Evolutionary conservation across 2,113 vertebrate genomes (phyloP), one percentile per base, ranked within the genome.

Genomic region (Climacteris rufus): DNA sequence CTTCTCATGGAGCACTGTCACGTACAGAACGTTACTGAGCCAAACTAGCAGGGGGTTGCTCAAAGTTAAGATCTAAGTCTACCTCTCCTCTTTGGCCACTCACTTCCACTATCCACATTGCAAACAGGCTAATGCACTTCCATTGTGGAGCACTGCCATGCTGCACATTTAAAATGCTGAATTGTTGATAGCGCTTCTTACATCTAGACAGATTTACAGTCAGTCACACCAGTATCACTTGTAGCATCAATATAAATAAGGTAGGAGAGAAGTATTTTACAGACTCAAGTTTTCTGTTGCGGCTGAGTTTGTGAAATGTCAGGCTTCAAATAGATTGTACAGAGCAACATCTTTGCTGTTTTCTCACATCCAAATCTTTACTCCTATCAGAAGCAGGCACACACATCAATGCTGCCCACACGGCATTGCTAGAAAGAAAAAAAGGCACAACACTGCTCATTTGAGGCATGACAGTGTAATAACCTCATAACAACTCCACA

Each of bases 341-440:
- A 63, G 15, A 87, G 37, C 30, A 83, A 27, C 33, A 68, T 35
- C 63, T 60, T 39, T 42, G 27, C 30, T 81, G 33, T 81, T 75
- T 81, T 78, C 60, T 79, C 61, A 63, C 60, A 89, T 24, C 15
- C 52, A 78, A 50, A 81, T 78, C 42, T 89, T 80, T 52, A 84
- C 10, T 87, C 49, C 31, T 31, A 45, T 60, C 59, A 80, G 65
- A 83, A 87, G 85, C 16, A 85, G 25, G 14, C 28, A 42, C 44
- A 74, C 10, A 37, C 13, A 68, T 18, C 2, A 11, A 9, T 30
- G 60, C 35, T 69, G 28, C n/a, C 60, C 25, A 37, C 20, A 39
- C 5, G 11, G 18, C 28, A 83, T 7, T 63, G 27, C 59, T 33
- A 49, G 40, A 60, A 83, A 83, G n/a, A 52, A 85, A 37, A 60